A percentile compares a stretch with the other conserved stretches of the same genome.
Evolutionary conservation across 2,888 invertebrate genomes (phyloP).

Genomic region (Notocelia uddmanniana): DNA sequence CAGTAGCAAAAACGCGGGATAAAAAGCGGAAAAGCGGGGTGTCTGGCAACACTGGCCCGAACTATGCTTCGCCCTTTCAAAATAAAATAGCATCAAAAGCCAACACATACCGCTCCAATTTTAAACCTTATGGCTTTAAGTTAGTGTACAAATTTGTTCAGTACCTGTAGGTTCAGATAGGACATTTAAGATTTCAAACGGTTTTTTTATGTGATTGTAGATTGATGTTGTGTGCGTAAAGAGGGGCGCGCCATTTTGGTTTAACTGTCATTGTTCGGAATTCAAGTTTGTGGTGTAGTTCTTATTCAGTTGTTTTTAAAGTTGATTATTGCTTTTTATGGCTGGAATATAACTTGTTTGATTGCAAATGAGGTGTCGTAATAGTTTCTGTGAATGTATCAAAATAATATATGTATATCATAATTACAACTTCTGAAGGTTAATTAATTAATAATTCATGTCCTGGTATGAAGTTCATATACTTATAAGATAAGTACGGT

Average conservation of each 20-base stretch:
- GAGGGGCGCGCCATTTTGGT: slow-evolving; percentile 4
- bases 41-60: no score
- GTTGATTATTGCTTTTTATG: not conserved
- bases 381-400: no score
- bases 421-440: no score
- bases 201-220: not conserved
- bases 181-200: not conserved
- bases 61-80: not conserved
- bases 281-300: not conserved
- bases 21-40: no score
- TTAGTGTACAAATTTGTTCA: not conserved
- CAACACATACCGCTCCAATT: not conserved
- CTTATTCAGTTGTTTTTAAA: not conserved
- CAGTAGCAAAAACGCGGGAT: no score
- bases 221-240: not conserved
- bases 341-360: not conserved
- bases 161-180: not conserved
- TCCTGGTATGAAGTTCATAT: no score
- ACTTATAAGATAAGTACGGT: no score
- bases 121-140: not conserved
- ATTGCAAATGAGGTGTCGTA: not conserved
- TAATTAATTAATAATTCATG: no score
- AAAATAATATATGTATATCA: no score
- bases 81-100: not conserved
- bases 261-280: not conserved